Conservation (phyloP, 2,888 invertebrate genomes). For the Noctua janthina region DNA sequence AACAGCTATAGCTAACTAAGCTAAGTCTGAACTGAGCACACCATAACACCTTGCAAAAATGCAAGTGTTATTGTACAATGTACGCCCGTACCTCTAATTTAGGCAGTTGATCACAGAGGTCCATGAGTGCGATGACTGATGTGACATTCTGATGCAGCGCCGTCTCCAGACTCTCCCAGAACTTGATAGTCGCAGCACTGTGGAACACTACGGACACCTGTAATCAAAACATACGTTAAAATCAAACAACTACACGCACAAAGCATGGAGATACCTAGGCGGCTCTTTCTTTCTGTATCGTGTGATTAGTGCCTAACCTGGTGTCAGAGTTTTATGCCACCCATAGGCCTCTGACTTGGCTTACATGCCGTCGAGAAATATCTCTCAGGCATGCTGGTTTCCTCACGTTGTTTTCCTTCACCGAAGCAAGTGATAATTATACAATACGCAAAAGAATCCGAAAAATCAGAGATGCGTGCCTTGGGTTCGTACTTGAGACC, state of each 20-base stretch:
- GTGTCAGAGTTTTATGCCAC: too few relatives aligned
- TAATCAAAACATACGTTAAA: neutral
- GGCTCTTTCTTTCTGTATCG: too few relatives aligned
- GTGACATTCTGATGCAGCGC: conserved; percentile 94
- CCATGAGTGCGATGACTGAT: conserved; percentile 92
- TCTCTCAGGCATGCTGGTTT: too few relatives aligned
- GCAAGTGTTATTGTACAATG: neutral
- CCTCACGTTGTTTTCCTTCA: too few relatives aligned
- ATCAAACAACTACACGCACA: neutral
- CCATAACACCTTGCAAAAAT: neutral
- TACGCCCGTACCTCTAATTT: conserved; percentile 89
- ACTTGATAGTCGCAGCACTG: conserved; percentile 94
- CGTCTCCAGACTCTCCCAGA: conserved; percentile 93
- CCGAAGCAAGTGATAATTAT: too few relatives aligned
- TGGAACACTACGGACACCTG: conserved; percentile 94
- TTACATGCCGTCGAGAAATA: too few relatives aligned
- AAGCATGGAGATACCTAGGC: neutral
- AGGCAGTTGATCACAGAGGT: conserved; percentile 92
- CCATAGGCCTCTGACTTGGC: too few relatives aligned
- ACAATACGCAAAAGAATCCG: too few relatives aligned
- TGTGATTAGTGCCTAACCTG: too few relatives aligned
- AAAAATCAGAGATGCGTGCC: too few relatives aligned
- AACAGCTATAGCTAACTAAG: too few relatives aligned
- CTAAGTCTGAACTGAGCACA: neutral
- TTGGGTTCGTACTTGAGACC: too few relatives aligned